Percentiles rank a stretch among this genome's conserved stretches.
phyloP scores from a whole-genome alignment of 2,113 vertebrate genomes.

The Hyperoodon ampullatus region DNA sequence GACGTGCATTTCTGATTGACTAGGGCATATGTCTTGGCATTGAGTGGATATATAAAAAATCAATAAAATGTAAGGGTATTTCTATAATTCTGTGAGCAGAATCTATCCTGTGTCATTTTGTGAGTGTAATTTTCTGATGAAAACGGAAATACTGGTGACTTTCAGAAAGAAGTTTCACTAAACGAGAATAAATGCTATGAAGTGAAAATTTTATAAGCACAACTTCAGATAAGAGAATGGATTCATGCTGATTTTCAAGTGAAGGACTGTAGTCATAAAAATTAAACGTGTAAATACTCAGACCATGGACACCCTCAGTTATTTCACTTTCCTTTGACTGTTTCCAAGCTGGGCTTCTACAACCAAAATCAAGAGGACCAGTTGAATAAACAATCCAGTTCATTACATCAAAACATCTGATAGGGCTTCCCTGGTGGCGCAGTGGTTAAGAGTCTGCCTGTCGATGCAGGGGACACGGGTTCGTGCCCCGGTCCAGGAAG shows the following conservation, averaged over 20 bases:
- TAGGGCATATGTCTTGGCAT: neutral
- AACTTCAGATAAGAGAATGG: neutral
- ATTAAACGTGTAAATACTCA: neutral
- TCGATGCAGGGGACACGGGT: too few species aligned
- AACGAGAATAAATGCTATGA: neutral
- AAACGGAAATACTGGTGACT: neutral
- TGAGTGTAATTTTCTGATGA: conserved; percentile 33
- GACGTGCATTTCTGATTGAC: neutral
- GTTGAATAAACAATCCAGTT: neutral
- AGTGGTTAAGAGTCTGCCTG: too few species aligned
- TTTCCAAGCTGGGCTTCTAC: neutral
- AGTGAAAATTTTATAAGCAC: neutral
- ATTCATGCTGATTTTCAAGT: neutral
- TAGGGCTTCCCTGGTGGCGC: neutral
- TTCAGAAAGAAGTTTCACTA: neutral
- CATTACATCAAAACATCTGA: neutral
- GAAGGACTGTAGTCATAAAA: neutral
- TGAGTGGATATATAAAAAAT: conserved; percentile 23
- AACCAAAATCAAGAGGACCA: neutral
- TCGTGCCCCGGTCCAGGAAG: too few species aligned
- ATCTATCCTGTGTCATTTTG: neutral
- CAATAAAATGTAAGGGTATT: neutral
- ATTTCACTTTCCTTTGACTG: conserved; percentile 22
- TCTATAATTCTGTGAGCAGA: neutral
- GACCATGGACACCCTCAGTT: neutral